Evolutionary conservation across 2,113 vertebrate genomes (phyloP).

Genomic region (Siphamia tubifer): DNA sequence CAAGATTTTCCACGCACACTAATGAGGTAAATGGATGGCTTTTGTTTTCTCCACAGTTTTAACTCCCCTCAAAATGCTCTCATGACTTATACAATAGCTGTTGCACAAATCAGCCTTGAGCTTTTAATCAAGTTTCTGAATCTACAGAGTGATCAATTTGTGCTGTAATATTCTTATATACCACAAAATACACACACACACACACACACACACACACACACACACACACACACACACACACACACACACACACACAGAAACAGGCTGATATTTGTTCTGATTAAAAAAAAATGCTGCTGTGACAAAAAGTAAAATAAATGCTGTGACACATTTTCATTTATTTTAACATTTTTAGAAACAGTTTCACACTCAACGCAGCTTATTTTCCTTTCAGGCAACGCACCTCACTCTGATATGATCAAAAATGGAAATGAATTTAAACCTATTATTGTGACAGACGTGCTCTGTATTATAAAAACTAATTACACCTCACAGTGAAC

Average conservation of each 20-base stretch:
- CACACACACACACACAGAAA: background rate
- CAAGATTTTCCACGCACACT: conserved; percentile 68
- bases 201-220: background rate
- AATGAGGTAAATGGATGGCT: conserved; percentile 77
- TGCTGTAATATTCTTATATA: conserved; percentile 52
- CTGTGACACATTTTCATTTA: background rate
- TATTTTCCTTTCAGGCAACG: conserved; percentile 5
- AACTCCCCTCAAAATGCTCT: conserved; percentile 63
- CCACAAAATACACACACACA: background rate
- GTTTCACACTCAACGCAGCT: conserved; percentile 19
- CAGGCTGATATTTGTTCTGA: conserved; percentile 26
- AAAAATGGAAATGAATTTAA: conserved; percentile 24
- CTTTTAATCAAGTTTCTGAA: conserved; percentile 62
- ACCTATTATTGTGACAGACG: too few species aligned
- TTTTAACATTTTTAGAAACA: background rate
- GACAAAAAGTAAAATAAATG: conserved; percentile 9
- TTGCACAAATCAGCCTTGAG: conserved; percentile 60
- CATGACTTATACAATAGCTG: conserved; percentile 62
- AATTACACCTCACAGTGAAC: conserved; percentile 15
- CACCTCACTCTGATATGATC: conserved; percentile 40
- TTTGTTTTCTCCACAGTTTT: conserved; percentile 73
- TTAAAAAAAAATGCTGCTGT: background rate
- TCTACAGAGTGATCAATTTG: conserved; percentile 63
- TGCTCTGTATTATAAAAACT: too few species aligned
- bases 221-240: background rate